Base-by-base conservation (phyloP, 2,888 invertebrate species). In the Lissocephala sabroskyi region DNA sequence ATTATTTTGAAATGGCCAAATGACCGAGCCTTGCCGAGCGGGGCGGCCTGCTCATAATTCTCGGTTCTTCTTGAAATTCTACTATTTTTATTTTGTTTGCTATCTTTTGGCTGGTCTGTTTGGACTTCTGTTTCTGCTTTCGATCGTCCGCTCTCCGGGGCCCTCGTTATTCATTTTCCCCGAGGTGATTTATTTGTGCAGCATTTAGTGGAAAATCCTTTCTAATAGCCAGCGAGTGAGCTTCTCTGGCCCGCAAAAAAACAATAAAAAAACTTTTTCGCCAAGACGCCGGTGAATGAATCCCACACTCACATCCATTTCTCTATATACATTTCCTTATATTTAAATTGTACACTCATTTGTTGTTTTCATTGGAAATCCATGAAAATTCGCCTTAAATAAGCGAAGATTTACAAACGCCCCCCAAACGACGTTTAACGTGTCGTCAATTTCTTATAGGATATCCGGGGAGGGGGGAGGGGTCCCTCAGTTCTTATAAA, bases 341-440 rank as follows among this genome's bases (percentile, higher is more conserved):
- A n/a, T 13, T 1, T 33, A 33, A 9, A 13, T 13, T 11, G 13
- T 9, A 4, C 33, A 33, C 6, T 33, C 3, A 14, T 36, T n/a
- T 37, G 17, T 1, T 10, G 5, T 11, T 30, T 36, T 44, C 19
- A 41, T 30, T 41, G 52, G 44, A 52, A 56, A 60, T 55, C 60
- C 49, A 51, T 57, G 56, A 55, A 50, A 52, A 55, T 47, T 53
- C 40, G 26, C 49, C 26, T 33, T 44, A 23, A 9, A 43, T 44
- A 44, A n/a, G n/a, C n/a, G n/a, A n/a, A n/a, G n/a, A n/a, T n/a
- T n/a, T n/a, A n/a, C n/a, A n/a, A n/a, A n/a, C n/a, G n/a, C n/a
- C n/a, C n/a, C n/a, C n/a, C n/a, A n/a, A n/a, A n/a, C n/a, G n/a
- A n/a, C n/a, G n/a, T n/a, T n/a, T n/a, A n/a, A n/a, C n/a, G n/a